Evolutionary conservation across 2,113 vertebrate genomes (phyloP).

Genomic region (Paracanthobrama guichenoti): DNA sequence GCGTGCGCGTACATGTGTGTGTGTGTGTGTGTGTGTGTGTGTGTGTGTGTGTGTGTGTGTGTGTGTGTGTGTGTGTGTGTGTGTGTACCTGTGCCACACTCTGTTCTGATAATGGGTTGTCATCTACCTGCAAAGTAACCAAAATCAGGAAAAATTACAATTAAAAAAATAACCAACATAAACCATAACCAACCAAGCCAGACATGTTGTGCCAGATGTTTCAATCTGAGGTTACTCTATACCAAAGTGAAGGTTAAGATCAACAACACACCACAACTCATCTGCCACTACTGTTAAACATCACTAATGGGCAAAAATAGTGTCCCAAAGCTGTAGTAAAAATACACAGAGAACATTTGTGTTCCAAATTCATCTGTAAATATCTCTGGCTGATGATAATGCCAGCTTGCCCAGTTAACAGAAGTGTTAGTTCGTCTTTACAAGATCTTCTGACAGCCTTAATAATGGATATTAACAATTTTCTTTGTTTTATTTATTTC

Average conservation of each 20-base stretch:
- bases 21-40: no score
- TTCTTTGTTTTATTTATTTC: neutral
- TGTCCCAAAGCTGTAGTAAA: neutral
- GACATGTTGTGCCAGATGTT: neutral
- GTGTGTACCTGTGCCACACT: constrained; percentile 79
- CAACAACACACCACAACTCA: neutral
- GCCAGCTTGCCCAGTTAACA: neutral
- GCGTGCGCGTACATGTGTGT: no score
- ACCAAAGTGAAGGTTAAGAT: neutral
- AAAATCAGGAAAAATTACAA: neutral
- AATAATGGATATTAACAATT: neutral
- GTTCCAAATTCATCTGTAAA: neutral
- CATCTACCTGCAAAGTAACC: constrained; percentile 73
- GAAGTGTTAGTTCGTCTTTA: neutral
- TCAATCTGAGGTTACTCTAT: neutral
- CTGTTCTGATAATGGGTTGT: constrained; percentile 78
- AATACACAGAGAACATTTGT: neutral
- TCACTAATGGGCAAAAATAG: neutral
- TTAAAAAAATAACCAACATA: neutral
- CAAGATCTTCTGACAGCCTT: neutral
- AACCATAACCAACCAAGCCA: neutral
- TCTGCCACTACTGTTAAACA: neutral
- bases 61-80: neutral
- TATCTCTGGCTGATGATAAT: neutral
- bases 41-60: neutral